Evolutionary conservation across 2,113 vertebrate genomes (phyloP), one percentile per base, ranked within the genome.

Genomic region (Epinephelus cyanopodus): DNA sequence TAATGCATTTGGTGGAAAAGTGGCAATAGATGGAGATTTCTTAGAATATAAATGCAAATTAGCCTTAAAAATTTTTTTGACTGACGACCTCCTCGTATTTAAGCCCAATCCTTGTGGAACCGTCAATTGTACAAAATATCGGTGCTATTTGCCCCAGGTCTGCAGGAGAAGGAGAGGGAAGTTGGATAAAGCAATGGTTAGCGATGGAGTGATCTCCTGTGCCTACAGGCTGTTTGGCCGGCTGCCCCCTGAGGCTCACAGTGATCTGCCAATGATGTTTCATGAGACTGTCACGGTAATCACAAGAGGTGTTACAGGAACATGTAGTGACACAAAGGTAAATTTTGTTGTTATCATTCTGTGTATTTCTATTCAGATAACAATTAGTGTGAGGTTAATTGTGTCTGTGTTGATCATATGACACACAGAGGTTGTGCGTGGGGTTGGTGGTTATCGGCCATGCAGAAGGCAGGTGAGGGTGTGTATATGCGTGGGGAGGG

Each of bases 381-480:
- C 53, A 74, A 50, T 67, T 70, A 45, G 68, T 52, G 57, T 53
- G 3, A n/a, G 48, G 65, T 58, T 47, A 52, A 37, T 27, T 70
- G 77, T 39, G 69, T 65, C 45, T 69, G 74, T 53, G 64, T 45
- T 33, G 53, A 57, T 29, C 65, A n/a, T 37, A 50, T 73, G 81
- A 87, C 76, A 77, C 62, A 74, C 53, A 63, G 77, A 70, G 61
- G 62, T 76, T 87, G 78, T 67, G 89, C 25, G 69, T 84, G 73
- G 62, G 75, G 68, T 78, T 65, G 82, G 77, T 68, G 77, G 63
- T 74, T 39, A 63, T 79, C 71, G 69, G 83, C 76, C 93, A 94
- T 95, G 94, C 94, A 93, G 77, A 86, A 85, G 88, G 84, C 47
- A 91, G 92, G 89, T 90, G 81, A 90, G 69, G 87, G 78, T 82